A percentile compares a stretch with the other conserved stretches of the same genome.
These are phyloP conservation scores for Lepisosteus oculatus DNA, from an alignment of 2,113 vertebrate genomes.

Conservation along the genomic window DNA sequence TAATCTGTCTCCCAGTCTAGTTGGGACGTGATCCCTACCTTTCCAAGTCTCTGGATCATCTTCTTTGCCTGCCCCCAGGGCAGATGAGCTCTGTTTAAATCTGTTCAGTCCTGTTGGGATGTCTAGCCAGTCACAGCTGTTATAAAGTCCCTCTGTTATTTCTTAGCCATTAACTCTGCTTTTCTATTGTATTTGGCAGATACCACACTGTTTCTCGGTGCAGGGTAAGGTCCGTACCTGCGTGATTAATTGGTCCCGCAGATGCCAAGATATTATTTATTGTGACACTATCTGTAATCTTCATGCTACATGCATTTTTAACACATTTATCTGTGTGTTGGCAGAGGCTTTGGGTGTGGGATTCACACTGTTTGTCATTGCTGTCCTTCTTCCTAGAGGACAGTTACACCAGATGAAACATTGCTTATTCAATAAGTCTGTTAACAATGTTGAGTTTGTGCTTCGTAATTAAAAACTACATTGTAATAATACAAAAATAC, in stretches of 20 bases:
- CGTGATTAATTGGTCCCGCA: slow-evolving; percentile 70
- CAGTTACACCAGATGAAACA: no score
- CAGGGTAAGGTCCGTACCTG: slow-evolving; percentile 34
- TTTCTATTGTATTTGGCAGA: slow-evolving; percentile 22
- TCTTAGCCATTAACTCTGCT: slow-evolving; percentile 24
- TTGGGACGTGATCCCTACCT: slow-evolving; percentile 40
- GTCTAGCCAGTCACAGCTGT: slow-evolving; percentile 10
- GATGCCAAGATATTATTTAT: slow-evolving; percentile 60
- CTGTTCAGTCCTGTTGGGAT: slow-evolving; percentile 11
- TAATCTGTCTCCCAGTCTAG: slow-evolving; percentile 50
- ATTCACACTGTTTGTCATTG: no score
- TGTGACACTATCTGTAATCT: slow-evolving; percentile 47
- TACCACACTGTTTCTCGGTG: slow-evolving; percentile 39
- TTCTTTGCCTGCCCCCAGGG: slow-evolving; percentile 14
- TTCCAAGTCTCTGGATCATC: neutral
- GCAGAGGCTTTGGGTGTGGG: no score
- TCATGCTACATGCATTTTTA: slow-evolving; percentile 27
- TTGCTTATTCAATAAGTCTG: no score
- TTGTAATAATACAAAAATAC: no score
- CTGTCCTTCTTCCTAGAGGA: no score
- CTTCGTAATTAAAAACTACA: no score
- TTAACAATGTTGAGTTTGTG: no score
- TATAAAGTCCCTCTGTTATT: slow-evolving; percentile 26
- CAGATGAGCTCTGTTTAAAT: slow-evolving; percentile 17
- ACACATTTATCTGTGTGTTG: no score